Base-by-base conservation (phyloP, 2,888 invertebrate species). In the Muschampia plurimacula region DNA sequence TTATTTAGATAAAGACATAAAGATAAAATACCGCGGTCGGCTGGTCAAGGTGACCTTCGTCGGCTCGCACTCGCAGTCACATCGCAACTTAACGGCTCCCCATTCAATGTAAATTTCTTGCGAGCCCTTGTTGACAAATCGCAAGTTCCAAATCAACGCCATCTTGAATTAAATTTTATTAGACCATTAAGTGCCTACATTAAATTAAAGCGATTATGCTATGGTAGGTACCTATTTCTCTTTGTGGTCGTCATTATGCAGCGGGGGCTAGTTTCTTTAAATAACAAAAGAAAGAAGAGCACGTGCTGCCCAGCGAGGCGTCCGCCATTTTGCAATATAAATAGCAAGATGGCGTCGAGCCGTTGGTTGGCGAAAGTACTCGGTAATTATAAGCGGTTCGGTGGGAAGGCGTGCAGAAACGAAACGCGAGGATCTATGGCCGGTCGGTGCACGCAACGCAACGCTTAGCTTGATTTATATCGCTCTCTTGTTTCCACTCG, bases 321-420 rank as follows among this genome's bases (percentile, higher is more conserved):
- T 86, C 91, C 87, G 92, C 93, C 93, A 93, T 93, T 92, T 93
- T 92, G 93, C 89, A 87, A 87, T 90, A 90, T 92, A 91, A 92
- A 92, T 91, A 90, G 91, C 91, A 93, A 93, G 89, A 94, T 93
- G 94, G 93, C 92, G 91, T 84, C 86, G 84, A 81, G 83, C 87
- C 84, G 88, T 85, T 84, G 86, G 89, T 86, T 89, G 93, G 93
- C 91, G 93, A 94, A 94, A 94, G 93, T 93, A 90, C 88, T 91
- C 82, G 81, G 91, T 92, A 93, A 93, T 93, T 93, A 93, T 91
- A 89, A 89, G 86, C 87, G 85, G 77, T 75, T 77, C 75, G 86
- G 67, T 85, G 87, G 86, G 86, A 86, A 88, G 89, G 88, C 89
- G 84, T 85, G 82, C 86, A 82, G 80, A 80, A 81, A 81, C 87